Evolutionary conservation across 2,113 vertebrate genomes (phyloP), one percentile per base, ranked within the genome.

Genomic region (Amia ocellicauda): DNA sequence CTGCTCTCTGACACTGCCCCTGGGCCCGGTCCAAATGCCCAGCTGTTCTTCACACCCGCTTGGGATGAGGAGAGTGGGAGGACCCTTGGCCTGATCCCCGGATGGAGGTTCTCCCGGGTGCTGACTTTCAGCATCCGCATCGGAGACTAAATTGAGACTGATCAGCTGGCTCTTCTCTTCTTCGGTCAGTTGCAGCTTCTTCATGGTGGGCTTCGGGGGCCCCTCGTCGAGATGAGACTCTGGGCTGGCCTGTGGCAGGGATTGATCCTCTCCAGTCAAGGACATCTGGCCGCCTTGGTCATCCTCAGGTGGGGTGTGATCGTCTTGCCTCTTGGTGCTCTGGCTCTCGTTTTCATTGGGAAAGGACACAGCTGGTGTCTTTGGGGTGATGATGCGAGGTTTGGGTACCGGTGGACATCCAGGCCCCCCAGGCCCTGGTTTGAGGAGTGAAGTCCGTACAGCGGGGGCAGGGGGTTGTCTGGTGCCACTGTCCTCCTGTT

Each of bases 101-200:
- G 0, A 78, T 80, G 0, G 81, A 84, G 1, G 81, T 84, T 0
- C 85, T 85, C 17, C 86, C 84, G 0, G 85, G 82, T 0, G 73
- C 72, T 2, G 79, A 0, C 73, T 70, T 70, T 93, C 91, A 0
- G 84, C 72, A 62, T 92, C 91, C 0, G 83, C 78, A 74, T 93
- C 91, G 0, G 73, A 68, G 7, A 88, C 88, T 53, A 91, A 76
- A 69, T 80, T 88, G 62, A 96, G 85, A 0, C 88, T 89, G 29
- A 91, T 83, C n/a, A 96, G 74, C 16, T 75, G 84, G 56, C 73
- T 79, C 59, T 87, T 92, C 72, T 98, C 94, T 69, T 86, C 81
- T 0, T 63, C 45, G 0, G 69, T 76, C 2, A 89, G 69, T 75
- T 82, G 76, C 2, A 89, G 86, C 69, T 89, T 90, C 20, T 74